Base-by-base conservation (phyloP, 2,888 invertebrate species). In the Lepas anatifera region DNA sequence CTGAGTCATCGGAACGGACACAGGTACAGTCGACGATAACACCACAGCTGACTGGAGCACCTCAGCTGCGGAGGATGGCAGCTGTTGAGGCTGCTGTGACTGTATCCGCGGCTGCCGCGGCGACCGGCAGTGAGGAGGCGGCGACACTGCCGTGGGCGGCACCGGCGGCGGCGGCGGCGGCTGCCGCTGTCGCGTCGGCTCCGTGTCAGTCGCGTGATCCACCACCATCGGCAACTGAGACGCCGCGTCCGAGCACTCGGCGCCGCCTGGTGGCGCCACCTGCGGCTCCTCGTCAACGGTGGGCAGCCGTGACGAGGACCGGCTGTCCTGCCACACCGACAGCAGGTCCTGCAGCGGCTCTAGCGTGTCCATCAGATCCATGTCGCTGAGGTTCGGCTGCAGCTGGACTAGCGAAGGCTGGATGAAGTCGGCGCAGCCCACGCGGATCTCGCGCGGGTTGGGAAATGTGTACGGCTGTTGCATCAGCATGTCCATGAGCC, bases 371-470 rank as follows among this genome's bases (percentile, higher is more conserved):
- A 93, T 93, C 52, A 73, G 69, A 35, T 68, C 67, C 81, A 92
- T 92, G 81, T 95, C 95, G 78, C 95, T 95, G 77, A 97, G 85
- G 82, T 93, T 95, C 74, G 99, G 98, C 81, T 99, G 98, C 72
- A 99, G 83, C 70, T 97, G 95, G 52, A 95, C 91, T 77, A 99
- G 86, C 79, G 96, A 96, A 69, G 99, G 99, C 82, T 99, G 99
- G 80, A 99, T 96, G 78, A 98, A 94, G 82, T 99, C 96, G 68
- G 96, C 68, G 46, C 39, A 37, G 66, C 66, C 66, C 25, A 66
- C 66, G 18, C 66, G 66, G 76, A 97, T 92, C 85, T 99, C 98
- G 82, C 94, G 86, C 69, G 94, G 90, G 83, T 97, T 96, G 18
- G 98, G 98, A 82, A 98, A 98, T 73, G 91, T 90, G 82, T 95